Percentiles rank a stretch among this genome's conserved stretches.
Evolutionary conservation across 2,113 vertebrate genomes (phyloP).

Genomic region (Marcusenius ussheri): DNA sequence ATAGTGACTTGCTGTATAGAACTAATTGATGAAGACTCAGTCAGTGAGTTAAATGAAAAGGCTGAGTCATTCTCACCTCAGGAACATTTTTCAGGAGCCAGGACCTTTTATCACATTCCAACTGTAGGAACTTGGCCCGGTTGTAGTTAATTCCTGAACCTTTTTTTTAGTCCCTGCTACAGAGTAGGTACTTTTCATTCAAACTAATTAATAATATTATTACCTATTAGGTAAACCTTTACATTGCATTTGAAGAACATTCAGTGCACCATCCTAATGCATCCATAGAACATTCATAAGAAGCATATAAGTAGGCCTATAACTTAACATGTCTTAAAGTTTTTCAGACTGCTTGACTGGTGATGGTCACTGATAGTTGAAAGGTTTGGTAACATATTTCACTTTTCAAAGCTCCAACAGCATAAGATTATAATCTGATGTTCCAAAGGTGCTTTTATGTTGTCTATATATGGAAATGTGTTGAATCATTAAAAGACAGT

Average conservation of each 20-base stretch:
- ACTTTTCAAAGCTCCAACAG: not conserved
- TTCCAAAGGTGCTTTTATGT: not conserved
- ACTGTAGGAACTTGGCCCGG: too few relatives aligned
- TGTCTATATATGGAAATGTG: not conserved
- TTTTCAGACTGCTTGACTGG: not conserved
- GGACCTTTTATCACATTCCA: too few relatives aligned
- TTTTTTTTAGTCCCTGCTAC: too few relatives aligned
- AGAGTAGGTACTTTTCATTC: too few relatives aligned
- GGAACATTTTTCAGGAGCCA: too few relatives aligned
- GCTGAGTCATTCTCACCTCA: not conserved
- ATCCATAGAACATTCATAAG: not conserved
- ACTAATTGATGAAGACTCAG: slow-evolving; percentile 25
- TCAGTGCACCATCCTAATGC: not conserved
- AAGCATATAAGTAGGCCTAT: not conserved
- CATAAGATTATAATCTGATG: not conserved
- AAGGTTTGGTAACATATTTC: not conserved
- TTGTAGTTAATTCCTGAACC: too few relatives aligned
- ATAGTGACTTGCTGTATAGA: slow-evolving; percentile 29
- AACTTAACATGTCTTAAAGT: not conserved
- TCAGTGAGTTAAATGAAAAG: slow-evolving; percentile 15
- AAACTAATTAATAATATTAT: too few relatives aligned
- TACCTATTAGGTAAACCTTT: too few relatives aligned
- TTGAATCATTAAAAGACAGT: not conserved
- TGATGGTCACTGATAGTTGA: not conserved
- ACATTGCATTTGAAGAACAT: too few relatives aligned